Base-by-base conservation (phyloP, 2,888 invertebrate species). In the Pharmacophagus antenor region DNA sequence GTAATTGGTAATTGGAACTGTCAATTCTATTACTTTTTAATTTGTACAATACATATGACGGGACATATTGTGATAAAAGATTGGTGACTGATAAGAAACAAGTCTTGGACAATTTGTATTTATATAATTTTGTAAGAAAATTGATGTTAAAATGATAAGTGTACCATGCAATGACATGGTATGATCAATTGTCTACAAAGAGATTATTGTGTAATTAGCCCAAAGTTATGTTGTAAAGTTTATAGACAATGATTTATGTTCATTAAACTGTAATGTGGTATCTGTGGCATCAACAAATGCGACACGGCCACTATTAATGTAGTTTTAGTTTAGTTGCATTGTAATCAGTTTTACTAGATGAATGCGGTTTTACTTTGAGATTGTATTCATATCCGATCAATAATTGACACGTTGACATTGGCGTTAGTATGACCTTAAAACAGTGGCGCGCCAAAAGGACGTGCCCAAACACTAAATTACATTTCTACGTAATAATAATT, bases 291-390 rank as follows among this genome's bases (percentile, higher is more conserved):
- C 25, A 54, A 47, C 41, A 27, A 22, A 37, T n/a, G 31, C 37
- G 20, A 51, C 41, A 20, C 18, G 22, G 8, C 21, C 21, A 22
- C 53, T 54, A 42, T 18, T 25, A 8, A 15, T 21, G 15, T 37
- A 51, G 31, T 21, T 21, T n/a, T 47, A 52, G 37, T 52, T 31
- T 47, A 25, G 15, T 41, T 18, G 37, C 23, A 47, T 52, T 52
- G 44, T 37, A 51, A 46, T 8, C 21, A 4, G 22, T 44, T 12
- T 12, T 23, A 20, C 22, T 52, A 22, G 10, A 25, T 41, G 49
- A 48, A 18, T 54, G 54, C 27, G 54, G 58, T 49, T 49, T 53
- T 54, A 47, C 17, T 37, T 50, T 15, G 8, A n/a, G n/a, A n/a
- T 1, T 37, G 15, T 2, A 31, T 31, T 10, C n/a, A 37, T 37